Evolutionary conservation across 2,888 invertebrate species (phyloP).

Genomic region (Blera fallax): DNA sequence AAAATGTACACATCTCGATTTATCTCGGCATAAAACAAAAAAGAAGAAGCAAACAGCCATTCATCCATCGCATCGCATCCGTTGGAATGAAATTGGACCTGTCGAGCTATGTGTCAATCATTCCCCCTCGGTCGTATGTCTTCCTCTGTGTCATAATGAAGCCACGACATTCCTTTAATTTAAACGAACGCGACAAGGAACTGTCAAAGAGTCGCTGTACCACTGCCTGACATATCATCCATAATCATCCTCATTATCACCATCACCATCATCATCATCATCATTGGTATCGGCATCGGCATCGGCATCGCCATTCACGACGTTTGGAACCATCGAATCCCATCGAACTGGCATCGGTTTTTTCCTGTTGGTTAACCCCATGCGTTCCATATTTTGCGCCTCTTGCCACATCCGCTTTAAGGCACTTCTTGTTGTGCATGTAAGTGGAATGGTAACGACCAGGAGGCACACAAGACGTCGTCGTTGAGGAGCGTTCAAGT

Average conservation of each 20-base stretch:
- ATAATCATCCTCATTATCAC: slow-evolving; percentile 60
- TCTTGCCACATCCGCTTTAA: slow-evolving; percentile 58
- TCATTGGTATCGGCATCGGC: slow-evolving; percentile 14
- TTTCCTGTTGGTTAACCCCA: slow-evolving; percentile 33
- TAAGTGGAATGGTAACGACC: background rate
- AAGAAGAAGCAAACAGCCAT: no score
- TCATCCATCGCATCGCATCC: background rate
- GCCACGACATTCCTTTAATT: slow-evolving; percentile 38
- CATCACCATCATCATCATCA: slow-evolving; percentile 20
- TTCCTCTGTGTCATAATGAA: background rate
- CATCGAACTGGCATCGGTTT: slow-evolving; percentile 57
- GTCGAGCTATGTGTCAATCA: slow-evolving; percentile 44
- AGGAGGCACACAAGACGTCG: background rate
- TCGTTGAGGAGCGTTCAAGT: slow-evolving; percentile 43
- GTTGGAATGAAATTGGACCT: slow-evolving; percentile 46
- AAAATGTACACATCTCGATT: background rate
- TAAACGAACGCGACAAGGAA: slow-evolving; percentile 48
- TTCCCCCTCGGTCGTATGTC: background rate
- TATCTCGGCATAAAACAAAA: no score
- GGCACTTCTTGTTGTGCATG: slow-evolving; percentile 29
- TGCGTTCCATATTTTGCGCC: slow-evolving; percentile 49
- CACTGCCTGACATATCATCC: slow-evolving; percentile 53
- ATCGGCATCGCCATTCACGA: background rate
- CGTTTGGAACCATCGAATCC: slow-evolving; percentile 23
- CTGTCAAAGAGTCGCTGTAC: slow-evolving; percentile 47